phyloP scores from a whole-genome alignment of 2,113 vertebrate genomes.

The Myotis davidii region DNA sequence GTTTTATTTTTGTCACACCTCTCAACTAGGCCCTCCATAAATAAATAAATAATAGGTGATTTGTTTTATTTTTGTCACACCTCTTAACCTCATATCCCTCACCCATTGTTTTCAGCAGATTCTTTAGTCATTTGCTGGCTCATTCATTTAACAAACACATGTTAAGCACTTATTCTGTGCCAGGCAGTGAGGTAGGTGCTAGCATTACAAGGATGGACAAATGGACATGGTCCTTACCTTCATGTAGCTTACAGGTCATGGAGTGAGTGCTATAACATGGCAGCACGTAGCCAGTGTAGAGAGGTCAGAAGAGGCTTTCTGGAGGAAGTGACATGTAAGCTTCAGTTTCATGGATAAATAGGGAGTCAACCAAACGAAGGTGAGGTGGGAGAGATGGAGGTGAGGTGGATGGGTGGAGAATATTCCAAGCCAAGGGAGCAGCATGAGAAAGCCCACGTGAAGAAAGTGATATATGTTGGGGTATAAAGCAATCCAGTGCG shows the following conservation, averaged over 20 bases:
- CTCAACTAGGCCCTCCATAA: constrained; percentile 6
- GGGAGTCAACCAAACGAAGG: background rate
- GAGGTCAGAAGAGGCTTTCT: constrained; percentile 10
- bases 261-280: background rate
- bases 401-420: constrained; percentile 17
- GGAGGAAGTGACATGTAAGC: constrained; percentile 38
- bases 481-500: background rate
- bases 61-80: constrained; percentile 29
- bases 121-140: background rate
- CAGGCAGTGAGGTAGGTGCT: background rate
- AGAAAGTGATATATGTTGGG: background rate
- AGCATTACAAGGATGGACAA: background rate
- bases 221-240: background rate
- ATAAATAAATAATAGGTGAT: background rate
- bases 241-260: background rate
- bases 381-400: background rate
- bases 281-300: background rate
- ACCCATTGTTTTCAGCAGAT: constrained; percentile 34
- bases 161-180: background rate
- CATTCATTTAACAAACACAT: constrained; percentile 13
- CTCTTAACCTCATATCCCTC: background rate
- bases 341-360: constrained; percentile 12
- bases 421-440: background rate
- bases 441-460: background rate
- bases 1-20: constrained; percentile 47